phyloP scores from a whole-genome alignment of 2,797 vertebrate species.

The Chiroxiphia lanceolata region DNA sequence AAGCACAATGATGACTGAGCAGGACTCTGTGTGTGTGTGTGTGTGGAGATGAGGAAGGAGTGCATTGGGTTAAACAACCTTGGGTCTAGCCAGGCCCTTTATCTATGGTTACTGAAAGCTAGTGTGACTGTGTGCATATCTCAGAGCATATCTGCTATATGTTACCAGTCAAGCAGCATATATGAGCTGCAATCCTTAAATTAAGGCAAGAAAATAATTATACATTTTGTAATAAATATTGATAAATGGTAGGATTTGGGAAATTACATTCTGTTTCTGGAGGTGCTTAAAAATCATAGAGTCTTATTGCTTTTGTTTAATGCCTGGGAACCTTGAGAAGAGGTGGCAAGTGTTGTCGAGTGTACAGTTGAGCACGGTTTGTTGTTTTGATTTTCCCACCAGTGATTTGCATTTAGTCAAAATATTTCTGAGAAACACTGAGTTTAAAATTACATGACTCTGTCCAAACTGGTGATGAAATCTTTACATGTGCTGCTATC shows the following conservation, averaged over 20 bases:
- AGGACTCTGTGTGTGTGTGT: neutral
- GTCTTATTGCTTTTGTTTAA: neutral
- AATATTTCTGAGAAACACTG: neutral
- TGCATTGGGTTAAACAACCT: neutral
- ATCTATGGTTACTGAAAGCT: neutral
- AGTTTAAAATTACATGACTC: neutral
- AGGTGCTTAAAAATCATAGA: neutral
- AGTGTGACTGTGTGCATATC: neutral
- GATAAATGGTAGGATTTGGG: neutral
- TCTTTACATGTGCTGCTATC: neutral
- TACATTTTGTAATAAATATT: neutral
- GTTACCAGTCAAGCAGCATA: neutral
- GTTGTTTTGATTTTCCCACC: no score
- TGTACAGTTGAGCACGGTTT: neutral
- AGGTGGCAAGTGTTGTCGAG: neutral
- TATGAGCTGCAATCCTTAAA: neutral
- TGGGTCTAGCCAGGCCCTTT: neutral
- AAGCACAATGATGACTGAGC: fast-evolving
- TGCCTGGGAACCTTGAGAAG: neutral
- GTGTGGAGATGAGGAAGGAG: neutral
- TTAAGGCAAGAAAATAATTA: neutral
- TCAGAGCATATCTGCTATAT: neutral
- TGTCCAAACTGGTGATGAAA: neutral
- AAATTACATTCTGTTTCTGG: neutral
- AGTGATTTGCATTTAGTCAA: neutral